Evolutionary conservation across 2,113 vertebrate genomes (phyloP), one percentile per base, ranked within the genome.

Genomic region (Micromys minutus): DNA sequence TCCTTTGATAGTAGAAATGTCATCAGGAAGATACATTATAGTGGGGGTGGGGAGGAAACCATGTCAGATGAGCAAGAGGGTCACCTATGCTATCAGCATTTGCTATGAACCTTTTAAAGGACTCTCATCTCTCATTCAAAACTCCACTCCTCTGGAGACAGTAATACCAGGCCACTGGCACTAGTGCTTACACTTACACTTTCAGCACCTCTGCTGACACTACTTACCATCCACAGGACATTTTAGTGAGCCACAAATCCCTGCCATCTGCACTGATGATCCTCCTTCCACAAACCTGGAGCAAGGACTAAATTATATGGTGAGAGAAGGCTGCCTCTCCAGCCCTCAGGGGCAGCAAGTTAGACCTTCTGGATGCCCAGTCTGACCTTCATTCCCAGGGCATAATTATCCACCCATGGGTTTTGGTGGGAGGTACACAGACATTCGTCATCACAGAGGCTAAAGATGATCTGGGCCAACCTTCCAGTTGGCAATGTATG

Each of bases 101-200:
- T 87, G 17, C 90, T 83, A 75, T 1, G 36, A 90, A 81, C 59
- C 42, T 55, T 87, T 93, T 95, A 93, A 89, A 93, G 97, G 95
- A 94, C 89, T 87, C 84, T 96, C 42, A 76, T 72, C 93, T 94
- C 86, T 96, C 87, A 71, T 94, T 85, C 92, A 87, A 97, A 94
- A 74, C 57, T 50, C 45, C 76, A 29, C 84, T 89, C 39, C 57
- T 94, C 87, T 90, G 85, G 63, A 96, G 91, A 94, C 67, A 45
- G 45, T n/a, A n/a, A n/a, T n/a, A n/a, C n/a, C n/a, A n/a, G n/a
- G n/a, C n/a, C n/a, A n/a, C n/a, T n/a, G n/a, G n/a, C n/a, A n/a
- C n/a, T n/a, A n/a, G n/a, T n/a, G n/a, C n/a, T n/a, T n/a, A n/a
- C n/a, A n/a, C n/a, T n/a, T n/a, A n/a, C n/a, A n/a, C n/a, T n/a